Evolutionary conservation across 1,140 invertebrate genomes (phyloP).

Genomic region (Pseudoatta argentina): DNA sequence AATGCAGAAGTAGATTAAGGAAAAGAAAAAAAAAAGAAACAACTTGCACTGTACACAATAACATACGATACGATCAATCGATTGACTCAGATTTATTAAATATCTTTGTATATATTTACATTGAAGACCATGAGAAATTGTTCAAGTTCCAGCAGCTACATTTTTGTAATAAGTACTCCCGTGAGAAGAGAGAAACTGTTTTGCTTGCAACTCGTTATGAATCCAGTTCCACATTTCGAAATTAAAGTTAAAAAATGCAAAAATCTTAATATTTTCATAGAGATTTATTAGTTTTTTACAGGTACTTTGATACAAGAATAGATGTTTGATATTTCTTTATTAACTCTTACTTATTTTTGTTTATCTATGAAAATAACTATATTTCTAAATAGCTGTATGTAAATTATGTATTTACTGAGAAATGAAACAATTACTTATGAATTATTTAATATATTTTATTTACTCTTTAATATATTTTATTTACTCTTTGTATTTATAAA

Average conservation of each 20-base stretch:
- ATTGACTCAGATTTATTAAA: constrained; percentile 78
- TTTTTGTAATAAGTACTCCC: constrained; percentile 63
- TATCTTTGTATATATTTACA: constrained; percentile 81
- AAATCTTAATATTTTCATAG: constrained; percentile 71
- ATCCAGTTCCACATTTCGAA: constrained; percentile 44
- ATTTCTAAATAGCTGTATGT: background rate
- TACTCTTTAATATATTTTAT: constrained; percentile 31
- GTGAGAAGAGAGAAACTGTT: constrained; percentile 59
- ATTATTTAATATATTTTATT: constrained; percentile 21
- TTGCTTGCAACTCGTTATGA: constrained; percentile 61
- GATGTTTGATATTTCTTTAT: constrained; percentile 23
- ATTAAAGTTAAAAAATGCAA: constrained; percentile 23
- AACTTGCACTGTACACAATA: constrained; percentile 78
- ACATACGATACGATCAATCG: constrained; percentile 71
- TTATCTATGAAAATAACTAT: background rate
- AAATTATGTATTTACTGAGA: constrained; percentile 8
- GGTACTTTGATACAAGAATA: background rate
- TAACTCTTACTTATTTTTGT: background rate
- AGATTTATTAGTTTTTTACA: constrained; percentile 40
- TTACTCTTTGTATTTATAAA: constrained; percentile 16
- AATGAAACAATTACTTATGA: constrained; percentile 3
- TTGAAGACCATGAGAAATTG: constrained; percentile 75
- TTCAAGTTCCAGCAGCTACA: constrained; percentile 77
- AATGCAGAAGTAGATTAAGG: constrained; percentile 82
- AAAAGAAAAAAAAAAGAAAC: constrained; percentile 60